These are phyloP conservation scores for Eilema sororculum DNA, from an alignment of 2,888 invertebrate genomes.

Conservation along the genomic window DNA sequence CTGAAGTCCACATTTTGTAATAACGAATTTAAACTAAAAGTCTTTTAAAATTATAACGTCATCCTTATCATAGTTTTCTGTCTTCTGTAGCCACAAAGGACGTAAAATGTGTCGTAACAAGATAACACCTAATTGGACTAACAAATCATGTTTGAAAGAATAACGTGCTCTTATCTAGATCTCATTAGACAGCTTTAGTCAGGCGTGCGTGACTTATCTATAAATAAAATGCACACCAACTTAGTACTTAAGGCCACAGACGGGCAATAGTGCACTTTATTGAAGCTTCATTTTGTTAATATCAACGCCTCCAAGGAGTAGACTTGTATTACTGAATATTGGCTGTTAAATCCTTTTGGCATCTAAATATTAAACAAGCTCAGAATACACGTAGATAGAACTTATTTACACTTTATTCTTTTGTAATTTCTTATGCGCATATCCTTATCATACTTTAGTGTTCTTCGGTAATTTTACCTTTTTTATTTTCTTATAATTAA, in stretches of 20 bases:
- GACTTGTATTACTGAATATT: background rate
- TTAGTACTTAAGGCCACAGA: background rate
- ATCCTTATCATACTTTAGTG: too few relatives aligned
- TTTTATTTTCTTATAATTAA: too few relatives aligned
- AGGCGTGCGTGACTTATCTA: background rate
- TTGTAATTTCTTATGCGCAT: background rate
- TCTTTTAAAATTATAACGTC: background rate
- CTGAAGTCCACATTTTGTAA: background rate
- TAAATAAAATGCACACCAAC: background rate
- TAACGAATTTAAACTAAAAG: background rate
- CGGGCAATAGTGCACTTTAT: background rate
- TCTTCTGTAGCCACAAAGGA: background rate
- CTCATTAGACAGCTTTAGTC: background rate
- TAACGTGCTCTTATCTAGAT: constrained; percentile 34
- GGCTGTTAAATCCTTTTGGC: background rate
- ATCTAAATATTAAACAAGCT: too few relatives aligned
- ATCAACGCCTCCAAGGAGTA: background rate
- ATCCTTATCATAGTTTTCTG: background rate
- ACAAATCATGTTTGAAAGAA: constrained; percentile 49
- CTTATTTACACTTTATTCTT: too few relatives aligned
- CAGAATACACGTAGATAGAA: too few relatives aligned
- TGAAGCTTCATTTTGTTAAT: background rate
- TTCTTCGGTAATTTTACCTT: too few relatives aligned
- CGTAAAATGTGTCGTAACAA: constrained; percentile 2
- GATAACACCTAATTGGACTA: constrained; percentile 51